phyloP scores from a whole-genome alignment of 2,888 invertebrate genomes.

The Clanis bilineata region DNA sequence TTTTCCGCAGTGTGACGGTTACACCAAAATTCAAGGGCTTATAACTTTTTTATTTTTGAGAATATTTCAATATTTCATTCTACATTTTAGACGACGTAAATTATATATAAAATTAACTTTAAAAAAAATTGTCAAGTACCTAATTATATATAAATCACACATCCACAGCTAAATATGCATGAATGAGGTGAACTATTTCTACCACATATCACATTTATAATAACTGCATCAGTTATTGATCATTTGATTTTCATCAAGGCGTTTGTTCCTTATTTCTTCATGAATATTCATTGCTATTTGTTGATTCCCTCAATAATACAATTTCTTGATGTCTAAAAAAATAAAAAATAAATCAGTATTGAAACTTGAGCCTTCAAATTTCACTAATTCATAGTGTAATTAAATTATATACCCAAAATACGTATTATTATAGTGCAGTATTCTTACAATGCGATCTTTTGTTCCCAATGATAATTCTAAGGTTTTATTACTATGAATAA shows the following conservation, averaged over 20 bases:
- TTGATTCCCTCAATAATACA: conserved; percentile 51
- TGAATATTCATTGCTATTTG: conserved; percentile 58
- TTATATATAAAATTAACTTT: too few relatives aligned
- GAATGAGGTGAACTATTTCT: neutral
- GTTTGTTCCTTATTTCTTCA: conserved; percentile 22
- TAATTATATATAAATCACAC: neutral
- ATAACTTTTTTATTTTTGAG: too few relatives aligned
- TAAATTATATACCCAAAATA: neutral
- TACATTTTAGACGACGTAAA: too few relatives aligned
- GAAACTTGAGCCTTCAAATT: neutral
- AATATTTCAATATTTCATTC: too few relatives aligned
- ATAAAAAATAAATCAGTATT: conserved; percentile 18
- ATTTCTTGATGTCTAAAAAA: conserved; percentile 71
- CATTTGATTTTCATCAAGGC: neutral
- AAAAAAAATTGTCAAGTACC: too few relatives aligned
- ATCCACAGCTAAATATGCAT: neutral
- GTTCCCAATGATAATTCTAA: too few relatives aligned
- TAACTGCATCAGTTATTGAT: neutral
- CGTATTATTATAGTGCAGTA: too few relatives aligned
- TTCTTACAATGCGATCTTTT: too few relatives aligned
- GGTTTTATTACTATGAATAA: too few relatives aligned
- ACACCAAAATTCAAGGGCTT: too few relatives aligned
- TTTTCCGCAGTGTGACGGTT: too few relatives aligned
- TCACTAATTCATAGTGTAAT: neutral
- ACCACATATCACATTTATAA: conserved; percentile 2